Evolutionary conservation across 2,797 vertebrate genomes (phyloP).

Genomic region (Delichon dasypus): DNA sequence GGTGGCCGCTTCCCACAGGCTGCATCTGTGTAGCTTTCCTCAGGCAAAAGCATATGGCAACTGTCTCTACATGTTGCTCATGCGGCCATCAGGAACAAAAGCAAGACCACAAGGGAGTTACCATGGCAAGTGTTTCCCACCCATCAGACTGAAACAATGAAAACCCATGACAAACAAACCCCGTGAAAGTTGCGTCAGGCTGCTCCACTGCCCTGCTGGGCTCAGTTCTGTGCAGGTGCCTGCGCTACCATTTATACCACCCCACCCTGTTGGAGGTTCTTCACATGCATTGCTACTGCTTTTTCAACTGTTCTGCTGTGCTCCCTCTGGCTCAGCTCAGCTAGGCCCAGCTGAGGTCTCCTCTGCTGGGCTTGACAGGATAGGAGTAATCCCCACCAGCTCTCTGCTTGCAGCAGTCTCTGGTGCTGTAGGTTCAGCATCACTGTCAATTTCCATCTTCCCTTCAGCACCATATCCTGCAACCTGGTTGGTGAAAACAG

Average conservation of each 20-base stretch:
- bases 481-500: not conserved
- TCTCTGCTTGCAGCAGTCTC: not conserved
- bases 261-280: too few relatives aligned
- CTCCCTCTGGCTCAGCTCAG: not conserved
- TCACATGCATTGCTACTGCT: fast-evolving
- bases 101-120: fast-evolving
- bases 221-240: not conserved
- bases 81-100: not conserved
- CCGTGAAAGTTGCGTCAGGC: fast-evolving
- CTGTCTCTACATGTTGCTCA: fast-evolving
- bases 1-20: fast-evolving
- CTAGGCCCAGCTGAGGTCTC: not conserved
- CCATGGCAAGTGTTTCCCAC: fast-evolving
- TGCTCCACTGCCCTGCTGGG: fast-evolving
- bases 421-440: not conserved
- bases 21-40: fast-evolving
- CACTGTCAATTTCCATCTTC: not conserved
- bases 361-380: too few relatives aligned
- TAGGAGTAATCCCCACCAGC: fast-evolving
- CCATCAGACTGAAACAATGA: too few relatives aligned
- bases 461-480: not conserved
- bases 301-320: not conserved
- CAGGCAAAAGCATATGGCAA: not conserved
- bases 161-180: not conserved
- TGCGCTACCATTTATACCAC: fast-evolving